These are phyloP conservation scores for Melolontha melolontha DNA, from an alignment of 2,888 invertebrate genomes.

Conservation along the genomic window DNA sequence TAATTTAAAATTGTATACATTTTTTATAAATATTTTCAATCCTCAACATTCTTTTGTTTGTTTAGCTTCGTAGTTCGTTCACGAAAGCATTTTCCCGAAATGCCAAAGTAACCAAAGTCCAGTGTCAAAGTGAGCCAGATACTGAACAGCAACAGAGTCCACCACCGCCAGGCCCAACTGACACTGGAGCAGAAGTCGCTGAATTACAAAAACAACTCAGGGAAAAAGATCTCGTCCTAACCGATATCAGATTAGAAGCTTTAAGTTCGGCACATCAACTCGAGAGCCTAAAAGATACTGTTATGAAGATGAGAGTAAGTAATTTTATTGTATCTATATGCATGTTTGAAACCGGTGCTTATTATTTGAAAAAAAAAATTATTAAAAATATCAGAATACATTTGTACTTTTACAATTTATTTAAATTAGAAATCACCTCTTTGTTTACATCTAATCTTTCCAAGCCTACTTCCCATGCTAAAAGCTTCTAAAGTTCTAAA, in stretches of 20 bases:
- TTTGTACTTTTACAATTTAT: too few relatives aligned
- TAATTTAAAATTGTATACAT: too few relatives aligned
- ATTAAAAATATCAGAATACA: too few relatives aligned
- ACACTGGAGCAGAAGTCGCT: conserved; percentile 73
- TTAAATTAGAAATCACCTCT: too few relatives aligned
- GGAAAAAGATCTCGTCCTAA: conserved; percentile 95
- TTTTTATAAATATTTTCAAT: too few relatives aligned
- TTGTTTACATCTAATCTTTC: too few relatives aligned
- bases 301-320: conserved; percentile 94
- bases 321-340: too few relatives aligned
- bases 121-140: conserved; percentile 66
- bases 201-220: conserved; percentile 93
- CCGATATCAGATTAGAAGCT: conserved; percentile 96
- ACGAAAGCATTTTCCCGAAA: conserved; percentile 96
- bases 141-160: conserved; percentile 63
- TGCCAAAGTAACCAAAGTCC: conserved; percentile 79
- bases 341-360: too few relatives aligned
- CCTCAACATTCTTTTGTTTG: conserved; percentile 46
- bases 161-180: conserved; percentile 59
- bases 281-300: conserved; percentile 95
- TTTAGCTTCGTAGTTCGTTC: conserved; percentile 91
- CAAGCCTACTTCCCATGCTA: too few relatives aligned
- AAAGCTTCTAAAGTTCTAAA: too few relatives aligned
- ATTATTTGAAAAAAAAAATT: too few relatives aligned
- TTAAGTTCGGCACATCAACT: conserved; percentile 97